These are phyloP conservation scores for Halocynthia roretzi DNA, from an alignment of 23 tunicate species.

Conservation along the genomic window DNA sequence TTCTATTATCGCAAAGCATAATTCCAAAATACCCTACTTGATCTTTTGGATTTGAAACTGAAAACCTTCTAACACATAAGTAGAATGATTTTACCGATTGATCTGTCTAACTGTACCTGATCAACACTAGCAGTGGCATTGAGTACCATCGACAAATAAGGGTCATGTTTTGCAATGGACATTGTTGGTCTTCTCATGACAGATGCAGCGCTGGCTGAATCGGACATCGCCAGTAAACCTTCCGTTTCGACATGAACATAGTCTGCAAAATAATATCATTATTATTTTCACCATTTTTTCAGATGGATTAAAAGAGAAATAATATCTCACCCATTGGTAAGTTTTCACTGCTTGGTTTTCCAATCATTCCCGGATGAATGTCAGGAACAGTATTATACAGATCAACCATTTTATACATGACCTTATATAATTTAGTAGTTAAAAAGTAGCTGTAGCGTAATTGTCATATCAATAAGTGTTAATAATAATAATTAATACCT, in stretches of 20 bases:
- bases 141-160: constrained; percentile 5
- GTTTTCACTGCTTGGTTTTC: not conserved
- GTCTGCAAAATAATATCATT: constrained; percentile 6
- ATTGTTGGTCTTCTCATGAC: constrained; percentile 17
- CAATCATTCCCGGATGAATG: not conserved
- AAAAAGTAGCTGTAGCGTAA: not conserved
- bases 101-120: constrained; percentile 19
- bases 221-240: not conserved
- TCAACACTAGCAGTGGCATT: constrained; percentile 16
- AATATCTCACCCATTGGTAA: not conserved
- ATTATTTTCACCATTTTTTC: not conserved
- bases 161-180: constrained; percentile 16
- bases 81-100: no score
- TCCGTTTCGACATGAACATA: constrained; percentile 15
- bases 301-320: not conserved
- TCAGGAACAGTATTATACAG: constrained; percentile 28
- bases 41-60: no score
- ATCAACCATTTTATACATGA: constrained; percentile 54
- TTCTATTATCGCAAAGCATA: not conserved
- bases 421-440: constrained; percentile 8
- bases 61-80: no score
- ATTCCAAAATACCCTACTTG: no score
- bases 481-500: constrained; percentile 22
- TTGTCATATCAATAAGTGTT: not conserved
- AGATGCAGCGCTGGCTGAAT: constrained; percentile 1